Base-by-base conservation (phyloP, 2,888 invertebrate species). In the Calephelis perditalis region DNA sequence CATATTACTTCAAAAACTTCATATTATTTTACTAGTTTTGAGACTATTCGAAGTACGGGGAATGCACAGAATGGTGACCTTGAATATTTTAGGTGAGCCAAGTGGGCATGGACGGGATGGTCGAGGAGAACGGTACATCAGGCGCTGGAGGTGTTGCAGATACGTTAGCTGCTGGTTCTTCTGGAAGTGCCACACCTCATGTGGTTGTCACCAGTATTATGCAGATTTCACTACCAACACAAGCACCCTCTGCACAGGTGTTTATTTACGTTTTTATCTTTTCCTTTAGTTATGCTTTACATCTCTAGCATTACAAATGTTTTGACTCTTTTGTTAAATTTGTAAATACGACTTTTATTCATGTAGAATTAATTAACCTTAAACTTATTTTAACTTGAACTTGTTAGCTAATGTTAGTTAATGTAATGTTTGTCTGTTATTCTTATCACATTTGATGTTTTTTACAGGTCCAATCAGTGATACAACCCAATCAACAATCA, bases 401-500 rank as follows among this genome's bases (percentile, higher is more conserved):
- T 40, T 47, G 15, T 58, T 15, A 10, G 15, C 35, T 26, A n/a
- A 55, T 37, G 15, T 43, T 15, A 35, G 35, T 45, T 44, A 56
- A 26, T 46, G 43, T 49, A 45, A 46, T 57, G n/a, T 7, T 57
- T 12, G 8, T 52, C 43, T 5, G 2, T 37, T 7, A 57, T 49
- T 61, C 57, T 67, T 62, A 70, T 59, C 56, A 60, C 63, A 47
- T 58, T 62, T 58, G 44, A 64, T 44, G 59, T 63, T 64, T 68
- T 68, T 67, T 86, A 61, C 91, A 97, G 95, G 97, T 97, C 68
- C 98, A 98, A 87, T 97, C 98, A 73, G 98, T 98, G 68, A 98
- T 98, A 84, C 98, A 98, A 91, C 96, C 97, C 68, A 97, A 97
- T 85, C 97, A 97, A 82, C 97, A 97, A 81, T 98, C 97, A 70